Evolutionary conservation across 2,797 vertebrate genomes (phyloP).

Genomic region (Scyliorhinus canicula): DNA sequence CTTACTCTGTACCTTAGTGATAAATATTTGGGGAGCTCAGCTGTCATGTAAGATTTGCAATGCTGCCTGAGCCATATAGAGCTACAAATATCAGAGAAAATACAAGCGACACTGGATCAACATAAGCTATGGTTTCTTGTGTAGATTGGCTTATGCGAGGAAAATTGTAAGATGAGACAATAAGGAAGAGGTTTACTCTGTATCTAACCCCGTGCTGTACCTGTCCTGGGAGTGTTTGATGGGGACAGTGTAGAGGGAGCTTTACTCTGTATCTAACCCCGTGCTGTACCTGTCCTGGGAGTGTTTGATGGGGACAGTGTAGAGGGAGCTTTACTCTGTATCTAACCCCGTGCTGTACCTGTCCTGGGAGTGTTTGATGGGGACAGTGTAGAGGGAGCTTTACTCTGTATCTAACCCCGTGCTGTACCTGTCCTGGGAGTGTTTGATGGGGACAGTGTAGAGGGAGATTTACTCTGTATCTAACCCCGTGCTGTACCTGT

Average conservation of each 20-base stretch:
- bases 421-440: no score
- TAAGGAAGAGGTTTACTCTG: not conserved
- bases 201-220: not conserved
- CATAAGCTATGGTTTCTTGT: not conserved
- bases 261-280: not conserved
- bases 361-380: no score
- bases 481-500: no score
- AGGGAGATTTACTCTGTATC: no score
- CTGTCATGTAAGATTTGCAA: not conserved
- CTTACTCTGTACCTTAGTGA: not conserved
- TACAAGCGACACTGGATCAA: not conserved
- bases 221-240: not conserved
- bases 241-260: not conserved
- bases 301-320: not conserved
- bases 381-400: no score
- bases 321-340: no score
- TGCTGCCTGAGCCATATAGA: not conserved
- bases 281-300: not conserved
- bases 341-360: no score
- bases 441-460: no score
- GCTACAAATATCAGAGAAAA: not conserved
- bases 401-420: no score
- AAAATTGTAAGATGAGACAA: not conserved
- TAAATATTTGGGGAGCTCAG: not conserved
- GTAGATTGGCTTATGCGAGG: not conserved